Percentiles rank a stretch among this genome's conserved stretches.
Evolutionary conservation across 2,888 invertebrate genomes (phyloP).

Genomic region (Ctenicera cuprea): DNA sequence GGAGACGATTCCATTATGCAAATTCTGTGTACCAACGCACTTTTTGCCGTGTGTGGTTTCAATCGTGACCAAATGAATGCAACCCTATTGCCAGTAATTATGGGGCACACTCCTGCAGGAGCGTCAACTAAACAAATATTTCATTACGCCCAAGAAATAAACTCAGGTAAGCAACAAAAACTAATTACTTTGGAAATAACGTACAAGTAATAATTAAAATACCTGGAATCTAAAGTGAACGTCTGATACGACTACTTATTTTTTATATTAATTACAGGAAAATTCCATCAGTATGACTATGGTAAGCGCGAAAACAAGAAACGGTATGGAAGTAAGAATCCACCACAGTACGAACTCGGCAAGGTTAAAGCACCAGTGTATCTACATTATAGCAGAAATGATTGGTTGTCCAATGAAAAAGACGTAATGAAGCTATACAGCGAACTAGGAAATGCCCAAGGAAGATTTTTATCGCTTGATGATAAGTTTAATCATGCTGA

Average conservation of each 20-base stretch:
- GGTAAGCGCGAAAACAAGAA: conserved; percentile 36
- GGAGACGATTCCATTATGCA: conserved; percentile 63
- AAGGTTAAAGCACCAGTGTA: conserved; percentile 68
- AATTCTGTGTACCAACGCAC: conserved; percentile 64
- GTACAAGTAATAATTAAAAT: too few relatives aligned
- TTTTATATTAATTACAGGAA: conserved; percentile 25
- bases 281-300: conserved; percentile 48
- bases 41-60: conserved; percentile 68
- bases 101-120: conserved; percentile 66
- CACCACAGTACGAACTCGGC: conserved; percentile 69
- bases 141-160: conserved; percentile 81
- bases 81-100: conserved; percentile 62
- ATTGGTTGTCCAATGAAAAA: conserved; percentile 70
- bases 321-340: conserved; percentile 62
- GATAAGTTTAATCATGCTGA: conserved; percentile 78
- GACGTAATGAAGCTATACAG: conserved; percentile 30
- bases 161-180: conserved; percentile 65
- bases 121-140: conserved; percentile 79
- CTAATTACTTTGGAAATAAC: too few relatives aligned
- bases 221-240: too few relatives aligned
- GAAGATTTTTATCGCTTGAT: conserved; percentile 74
- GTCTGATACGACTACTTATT: too few relatives aligned
- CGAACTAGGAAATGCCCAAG: conserved; percentile 52
- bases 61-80: conserved; percentile 65
- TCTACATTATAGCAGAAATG: conserved; percentile 71